These are phyloP conservation scores for Ectemnius lituratus DNA, from an alignment of 2,888 invertebrate genomes.

Conservation along the genomic window DNA sequence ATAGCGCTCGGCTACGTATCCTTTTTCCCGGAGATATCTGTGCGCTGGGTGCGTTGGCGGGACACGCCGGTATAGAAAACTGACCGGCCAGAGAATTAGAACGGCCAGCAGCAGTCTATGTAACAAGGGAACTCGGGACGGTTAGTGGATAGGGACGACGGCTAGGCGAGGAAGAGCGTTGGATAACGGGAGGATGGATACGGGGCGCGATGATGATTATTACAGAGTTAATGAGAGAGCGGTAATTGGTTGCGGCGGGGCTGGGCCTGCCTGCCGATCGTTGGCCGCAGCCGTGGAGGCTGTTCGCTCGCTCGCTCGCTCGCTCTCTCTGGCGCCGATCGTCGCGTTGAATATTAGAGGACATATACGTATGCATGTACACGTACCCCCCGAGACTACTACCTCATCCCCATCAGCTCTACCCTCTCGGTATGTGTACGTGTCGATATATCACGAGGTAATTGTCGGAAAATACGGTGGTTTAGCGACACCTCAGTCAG, in stretches of 20 bases:
- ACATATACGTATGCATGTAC: constrained; percentile 15
- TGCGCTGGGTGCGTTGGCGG: neutral
- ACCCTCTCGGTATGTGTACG: constrained; percentile 1
- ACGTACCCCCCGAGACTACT: too few species aligned
- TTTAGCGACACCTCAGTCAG: constrained; percentile 54
- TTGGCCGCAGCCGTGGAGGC: constrained; percentile 45
- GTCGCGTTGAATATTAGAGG: constrained; percentile 53
- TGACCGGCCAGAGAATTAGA: constrained; percentile 4
- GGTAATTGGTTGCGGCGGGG: constrained; percentile 73
- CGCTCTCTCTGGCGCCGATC: constrained; percentile 40
- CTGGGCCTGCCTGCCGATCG: constrained; percentile 51
- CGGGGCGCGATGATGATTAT: constrained; percentile 56
- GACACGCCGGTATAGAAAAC: constrained; percentile 5
- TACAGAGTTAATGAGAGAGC: constrained; percentile 73
- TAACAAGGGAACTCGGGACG: neutral
- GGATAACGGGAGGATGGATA: constrained; percentile 19
- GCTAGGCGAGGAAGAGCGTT: neutral
- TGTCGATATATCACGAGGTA: constrained; percentile 46
- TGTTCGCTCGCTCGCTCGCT: neutral
- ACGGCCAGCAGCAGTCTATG: neutral
- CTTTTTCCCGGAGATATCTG: constrained; percentile 48
- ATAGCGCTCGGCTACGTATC: constrained; percentile 22
- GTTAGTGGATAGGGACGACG: neutral
- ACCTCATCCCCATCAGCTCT: too few species aligned
- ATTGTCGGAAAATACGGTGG: constrained; percentile 62